These are phyloP conservation scores for Thamnaconus septentrionalis DNA, from an alignment of 2,113 vertebrate genomes.

Conservation along the genomic window DNA sequence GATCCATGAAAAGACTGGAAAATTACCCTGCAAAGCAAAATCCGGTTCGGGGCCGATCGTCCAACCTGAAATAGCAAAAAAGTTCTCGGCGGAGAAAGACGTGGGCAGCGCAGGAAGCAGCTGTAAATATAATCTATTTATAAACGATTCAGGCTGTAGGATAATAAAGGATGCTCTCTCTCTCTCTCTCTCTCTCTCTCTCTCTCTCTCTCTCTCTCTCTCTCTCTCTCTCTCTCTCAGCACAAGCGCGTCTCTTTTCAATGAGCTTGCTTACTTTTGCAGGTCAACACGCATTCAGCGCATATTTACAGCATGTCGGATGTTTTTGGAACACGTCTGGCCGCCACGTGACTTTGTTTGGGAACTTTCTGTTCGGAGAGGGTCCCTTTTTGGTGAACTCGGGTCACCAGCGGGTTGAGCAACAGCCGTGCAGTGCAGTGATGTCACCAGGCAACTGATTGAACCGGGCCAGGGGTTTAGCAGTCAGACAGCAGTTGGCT, in stretches of 20 bases:
- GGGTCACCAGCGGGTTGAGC: constrained; percentile 8
- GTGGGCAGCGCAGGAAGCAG: constrained; percentile 73
- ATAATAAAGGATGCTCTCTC: constrained; percentile 58
- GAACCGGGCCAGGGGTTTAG: too few relatives aligned
- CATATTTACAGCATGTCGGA: constrained; percentile 49
- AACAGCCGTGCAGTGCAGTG: background rate
- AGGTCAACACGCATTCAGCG: constrained; percentile 65
- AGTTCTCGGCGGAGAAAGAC: constrained; percentile 56
- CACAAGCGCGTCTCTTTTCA: constrained; percentile 37
- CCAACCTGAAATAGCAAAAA: constrained; percentile 45
- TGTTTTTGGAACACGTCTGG: constrained; percentile 49
- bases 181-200: too few relatives aligned
- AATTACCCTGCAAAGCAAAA: constrained; percentile 38
- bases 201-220: too few relatives aligned
- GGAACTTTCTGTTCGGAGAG: constrained; percentile 48
- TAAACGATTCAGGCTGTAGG: constrained; percentile 56
- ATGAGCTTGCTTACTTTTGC: constrained; percentile 50
- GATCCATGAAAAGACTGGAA: constrained; percentile 26
- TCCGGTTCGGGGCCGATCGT: constrained; percentile 32
- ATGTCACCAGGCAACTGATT: constrained; percentile 26
- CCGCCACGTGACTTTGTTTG: constrained; percentile 52
- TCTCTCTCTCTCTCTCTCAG: constrained; percentile 17
- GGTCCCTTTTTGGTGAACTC: constrained; percentile 11
- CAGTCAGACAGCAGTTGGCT: too few relatives aligned
- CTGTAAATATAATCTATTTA: constrained; percentile 77